A percentile compares a stretch with the other conserved stretches of the same genome.
These are phyloP conservation scores for Oscheius sp. DNA, from an alignment of 2,888 invertebrate genomes.

Conservation along the genomic window DNA sequence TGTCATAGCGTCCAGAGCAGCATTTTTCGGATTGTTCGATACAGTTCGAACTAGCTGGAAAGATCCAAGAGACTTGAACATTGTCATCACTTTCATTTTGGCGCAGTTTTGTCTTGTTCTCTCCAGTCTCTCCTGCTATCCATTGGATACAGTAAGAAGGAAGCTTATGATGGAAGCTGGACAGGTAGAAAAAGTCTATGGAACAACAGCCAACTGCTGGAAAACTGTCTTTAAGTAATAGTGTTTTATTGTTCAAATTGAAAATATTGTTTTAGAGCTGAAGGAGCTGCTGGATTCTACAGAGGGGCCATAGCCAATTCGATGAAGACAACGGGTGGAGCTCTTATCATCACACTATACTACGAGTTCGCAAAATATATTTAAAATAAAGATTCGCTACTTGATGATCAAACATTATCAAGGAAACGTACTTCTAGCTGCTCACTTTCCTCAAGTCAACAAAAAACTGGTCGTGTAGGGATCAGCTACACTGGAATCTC, in stretches of 20 bases:
- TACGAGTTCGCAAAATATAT: conserved; percentile 65
- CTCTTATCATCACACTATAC: conserved; percentile 65
- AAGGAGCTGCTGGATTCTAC: conserved; percentile 57
- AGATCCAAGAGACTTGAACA: conserved; percentile 88
- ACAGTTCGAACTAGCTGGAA: conserved; percentile 87
- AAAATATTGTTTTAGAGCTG: conserved; percentile 45
- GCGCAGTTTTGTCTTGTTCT: conserved; percentile 61
- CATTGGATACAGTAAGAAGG: conserved; percentile 65
- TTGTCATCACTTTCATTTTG: conserved; percentile 88
- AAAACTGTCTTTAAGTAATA: conserved; percentile 41
- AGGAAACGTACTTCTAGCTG: not conserved
- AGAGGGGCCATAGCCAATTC: conserved; percentile 62
- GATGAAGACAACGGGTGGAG: conserved; percentile 62
- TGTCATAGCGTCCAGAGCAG: conserved; percentile 85
- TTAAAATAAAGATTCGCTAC: not conserved
- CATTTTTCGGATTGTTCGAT: conserved; percentile 94
- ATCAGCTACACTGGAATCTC: conserved; percentile 8
- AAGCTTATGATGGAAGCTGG: conserved; percentile 66
- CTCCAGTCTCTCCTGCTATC: conserved; percentile 61
- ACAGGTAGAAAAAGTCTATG: conserved; percentile 48
- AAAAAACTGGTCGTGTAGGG: conserved; percentile 12
- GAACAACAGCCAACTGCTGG: conserved; percentile 56
- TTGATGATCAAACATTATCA: no score
- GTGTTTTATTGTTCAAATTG: not conserved
- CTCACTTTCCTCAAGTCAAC: conserved; percentile 2